A percentile compares a stretch with the other conserved stretches of the same genome.
phyloP scores from a whole-genome alignment of 1,140 invertebrate genomes.

The Lepidostoma basale region DNA sequence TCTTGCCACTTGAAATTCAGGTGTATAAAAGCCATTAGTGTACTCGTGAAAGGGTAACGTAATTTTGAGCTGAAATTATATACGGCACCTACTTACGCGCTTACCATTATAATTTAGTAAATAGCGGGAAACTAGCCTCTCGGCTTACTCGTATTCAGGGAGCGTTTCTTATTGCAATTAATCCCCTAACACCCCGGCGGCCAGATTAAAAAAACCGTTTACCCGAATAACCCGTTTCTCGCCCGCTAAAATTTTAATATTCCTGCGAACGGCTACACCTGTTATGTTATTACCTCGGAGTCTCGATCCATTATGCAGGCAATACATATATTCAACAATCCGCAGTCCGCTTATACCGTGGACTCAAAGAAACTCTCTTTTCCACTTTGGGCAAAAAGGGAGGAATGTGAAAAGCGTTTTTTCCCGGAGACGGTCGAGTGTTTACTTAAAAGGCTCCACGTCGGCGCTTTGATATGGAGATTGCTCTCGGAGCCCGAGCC shows the following conservation, averaged over 20 bases:
- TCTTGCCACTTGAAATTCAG: too few species aligned
- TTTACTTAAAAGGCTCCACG: conserved; percentile 43
- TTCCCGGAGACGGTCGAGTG: conserved; percentile 37
- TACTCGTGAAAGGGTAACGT: background rate
- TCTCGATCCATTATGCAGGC: conserved; percentile 26
- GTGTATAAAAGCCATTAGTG: background rate
- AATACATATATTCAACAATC: conserved; percentile 32
- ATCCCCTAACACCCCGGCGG: background rate
- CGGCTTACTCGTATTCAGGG: too few species aligned
- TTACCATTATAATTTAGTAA: too few species aligned
- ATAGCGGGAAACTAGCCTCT: too few species aligned
- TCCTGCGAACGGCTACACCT: conserved; percentile 29
- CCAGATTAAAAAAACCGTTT: conserved; percentile 8
- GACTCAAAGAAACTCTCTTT: conserved; percentile 40
- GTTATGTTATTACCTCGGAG: conserved; percentile 23
- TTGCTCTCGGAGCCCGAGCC: background rate
- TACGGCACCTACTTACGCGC: too few species aligned
- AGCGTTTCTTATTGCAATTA: background rate
- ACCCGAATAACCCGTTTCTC: conserved; percentile 12
- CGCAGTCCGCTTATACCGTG: conserved; percentile 8
- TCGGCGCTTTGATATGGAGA: conserved; percentile 43
- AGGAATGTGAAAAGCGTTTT: conserved; percentile 41
- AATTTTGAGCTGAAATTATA: too few species aligned
- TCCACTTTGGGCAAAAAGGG: conserved; percentile 28
- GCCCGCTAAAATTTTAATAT: conserved; percentile 25